Conservation (phyloP, 2,113 vertebrate species). For the Urocitellus parryii region DNA sequence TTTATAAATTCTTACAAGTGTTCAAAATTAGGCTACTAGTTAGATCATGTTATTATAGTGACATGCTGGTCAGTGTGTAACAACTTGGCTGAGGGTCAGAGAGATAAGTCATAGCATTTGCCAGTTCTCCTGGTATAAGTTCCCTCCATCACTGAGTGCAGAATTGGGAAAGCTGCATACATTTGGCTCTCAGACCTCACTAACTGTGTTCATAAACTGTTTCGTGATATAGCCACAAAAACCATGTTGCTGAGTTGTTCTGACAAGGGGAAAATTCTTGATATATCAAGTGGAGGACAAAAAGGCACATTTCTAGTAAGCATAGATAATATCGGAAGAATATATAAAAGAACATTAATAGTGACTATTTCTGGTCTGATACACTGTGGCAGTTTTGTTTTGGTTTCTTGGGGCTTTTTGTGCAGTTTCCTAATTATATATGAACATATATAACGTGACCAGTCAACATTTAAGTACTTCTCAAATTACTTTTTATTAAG, state of each 20-base stretch:
- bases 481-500: not conserved
- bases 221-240: not conserved
- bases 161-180: not conserved
- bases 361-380: not conserved
- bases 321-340: not conserved
- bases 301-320: not conserved
- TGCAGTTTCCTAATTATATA: not conserved
- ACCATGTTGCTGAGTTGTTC: not conserved
- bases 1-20: not conserved
- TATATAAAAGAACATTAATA: not conserved
- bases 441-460: not conserved
- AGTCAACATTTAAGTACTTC: not conserved
- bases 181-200: not conserved
- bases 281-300: not conserved
- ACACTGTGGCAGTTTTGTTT: not conserved
- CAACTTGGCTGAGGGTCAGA: not conserved
- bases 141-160: not conserved
- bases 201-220: not conserved
- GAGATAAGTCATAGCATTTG: not conserved
- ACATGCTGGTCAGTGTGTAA: not conserved
- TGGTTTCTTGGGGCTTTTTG: not conserved
- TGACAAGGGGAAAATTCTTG: not conserved
- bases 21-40: not conserved
- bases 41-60: not conserved
- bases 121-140: not conserved